phyloP scores from a whole-genome alignment of 1,140 invertebrate genomes.

The Trachelipus rathkii region DNA sequence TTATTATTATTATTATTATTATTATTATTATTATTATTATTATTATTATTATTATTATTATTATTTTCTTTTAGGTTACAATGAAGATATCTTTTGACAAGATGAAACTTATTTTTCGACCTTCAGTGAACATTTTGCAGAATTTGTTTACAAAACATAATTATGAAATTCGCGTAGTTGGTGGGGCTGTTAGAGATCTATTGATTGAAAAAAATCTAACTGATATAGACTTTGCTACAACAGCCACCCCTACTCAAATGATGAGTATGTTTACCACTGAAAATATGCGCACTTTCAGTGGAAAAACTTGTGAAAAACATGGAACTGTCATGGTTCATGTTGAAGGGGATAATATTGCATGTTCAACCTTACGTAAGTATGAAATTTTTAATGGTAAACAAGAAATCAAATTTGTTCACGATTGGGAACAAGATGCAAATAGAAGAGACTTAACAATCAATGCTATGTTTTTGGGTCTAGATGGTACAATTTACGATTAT shows the following conservation, averaged over 20 bases:
- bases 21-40: no score
- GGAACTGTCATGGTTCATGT: constrained; percentile 96
- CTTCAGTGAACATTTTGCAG: constrained; percentile 25
- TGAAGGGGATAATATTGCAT: constrained; percentile 88
- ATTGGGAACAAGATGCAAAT: constrained; percentile 93
- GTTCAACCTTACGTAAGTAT: constrained; percentile 92
- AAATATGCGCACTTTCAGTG: constrained; percentile 87
- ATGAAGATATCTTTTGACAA: constrained; percentile 34
- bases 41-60: no score
- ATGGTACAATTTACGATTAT: constrained; percentile 94
- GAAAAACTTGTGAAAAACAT: constrained; percentile 86
- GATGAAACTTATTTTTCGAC: constrained; percentile 26
- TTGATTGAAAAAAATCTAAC: constrained; percentile 76
- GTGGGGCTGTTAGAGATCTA: constrained; percentile 65
- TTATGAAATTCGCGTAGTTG: constrained; percentile 41
- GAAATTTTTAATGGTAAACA: constrained; percentile 88
- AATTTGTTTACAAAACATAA: constrained; percentile 30
- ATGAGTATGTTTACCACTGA: constrained; percentile 85
- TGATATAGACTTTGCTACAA: constrained; percentile 96
- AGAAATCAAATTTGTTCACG: constrained; percentile 85
- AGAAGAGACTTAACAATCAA: constrained; percentile 96
- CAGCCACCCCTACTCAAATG: constrained; percentile 93
- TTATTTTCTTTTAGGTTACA: no score
- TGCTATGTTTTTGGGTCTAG: no score
- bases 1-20: no score